phyloP scores from a whole-genome alignment of 2,797 vertebrate species.

The Columba guinea region DNA sequence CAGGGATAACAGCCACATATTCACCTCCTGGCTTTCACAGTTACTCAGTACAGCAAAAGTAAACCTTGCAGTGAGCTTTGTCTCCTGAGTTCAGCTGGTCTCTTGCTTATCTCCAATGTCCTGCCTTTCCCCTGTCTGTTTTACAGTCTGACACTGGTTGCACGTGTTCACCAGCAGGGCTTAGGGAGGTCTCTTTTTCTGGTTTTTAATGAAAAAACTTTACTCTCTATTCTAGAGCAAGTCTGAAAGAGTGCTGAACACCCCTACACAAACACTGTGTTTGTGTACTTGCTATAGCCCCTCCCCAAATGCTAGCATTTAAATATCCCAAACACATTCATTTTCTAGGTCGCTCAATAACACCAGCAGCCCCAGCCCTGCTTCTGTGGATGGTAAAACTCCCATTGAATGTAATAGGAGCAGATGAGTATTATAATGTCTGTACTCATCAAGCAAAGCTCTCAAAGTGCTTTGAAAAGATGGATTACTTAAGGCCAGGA shows the following conservation, averaged over 20 bases:
- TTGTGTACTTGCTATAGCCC: neutral
- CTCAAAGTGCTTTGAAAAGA: conserved; percentile 46
- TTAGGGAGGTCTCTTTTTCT: neutral
- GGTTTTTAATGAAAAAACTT: neutral
- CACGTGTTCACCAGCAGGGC: neutral
- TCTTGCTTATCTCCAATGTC: neutral
- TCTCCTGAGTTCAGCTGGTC: neutral
- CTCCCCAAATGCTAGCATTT: neutral
- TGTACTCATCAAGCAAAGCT: conserved; percentile 62
- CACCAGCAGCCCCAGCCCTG: neutral
- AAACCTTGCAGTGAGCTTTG: neutral
- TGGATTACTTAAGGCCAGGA: conserved; percentile 52
- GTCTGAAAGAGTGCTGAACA: neutral
- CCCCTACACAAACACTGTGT: neutral
- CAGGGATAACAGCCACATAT: neutral
- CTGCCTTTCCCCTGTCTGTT: neutral
- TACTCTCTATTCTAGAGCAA: neutral
- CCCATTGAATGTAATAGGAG: neutral
- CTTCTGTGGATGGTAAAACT: neutral
- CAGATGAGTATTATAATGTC: conserved; percentile 44
- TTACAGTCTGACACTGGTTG: neutral
- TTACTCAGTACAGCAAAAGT: neutral
- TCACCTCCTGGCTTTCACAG: neutral
- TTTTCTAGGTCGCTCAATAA: neutral
- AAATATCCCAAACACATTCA: neutral